Evolutionary conservation across 2,113 vertebrate species (phyloP).

Genomic region (Rattus norvegicus): GRCr8 NC_086029.1:72222001-72222500

Average conservation of each 20-base stretch:
- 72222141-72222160: constrained; percentile 47
- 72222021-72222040: constrained; percentile 49
- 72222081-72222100: constrained; percentile 12
- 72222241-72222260: constrained; percentile 49
- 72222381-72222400: constrained; percentile 27
- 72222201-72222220: constrained; percentile 58
- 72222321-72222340: constrained; percentile 70
- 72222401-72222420: not conserved
- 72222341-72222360: constrained; percentile 44
- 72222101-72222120: not conserved
- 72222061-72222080: constrained; percentile 49
- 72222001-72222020: constrained; percentile 15
- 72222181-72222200: not conserved
- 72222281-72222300: constrained; percentile 67
- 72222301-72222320: constrained; percentile 35
- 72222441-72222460: not conserved
- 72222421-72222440: constrained; percentile 15
- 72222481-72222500: not conserved
- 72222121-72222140: not conserved
- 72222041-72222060: constrained; percentile 52
- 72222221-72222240: constrained; percentile 66
- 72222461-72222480: constrained; percentile 6
- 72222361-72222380: constrained; percentile 34
- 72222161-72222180: constrained; percentile 57
- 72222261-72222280: constrained; percentile 72